Evolutionary conservation across 2,888 invertebrate genomes (phyloP).

Genomic region (Pollenia labialis): DNA sequence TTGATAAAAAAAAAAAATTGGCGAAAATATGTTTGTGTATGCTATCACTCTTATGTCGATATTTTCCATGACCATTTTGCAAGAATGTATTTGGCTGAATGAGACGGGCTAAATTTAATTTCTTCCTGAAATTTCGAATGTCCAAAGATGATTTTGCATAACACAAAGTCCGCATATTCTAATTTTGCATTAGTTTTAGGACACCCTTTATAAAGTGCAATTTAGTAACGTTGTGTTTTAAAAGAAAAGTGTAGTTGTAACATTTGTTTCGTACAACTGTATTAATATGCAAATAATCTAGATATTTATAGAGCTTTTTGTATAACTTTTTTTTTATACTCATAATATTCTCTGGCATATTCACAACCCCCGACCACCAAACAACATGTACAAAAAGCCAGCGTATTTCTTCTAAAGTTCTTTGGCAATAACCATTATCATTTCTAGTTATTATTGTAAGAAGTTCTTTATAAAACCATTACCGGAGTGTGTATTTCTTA

Average conservation of each 20-base stretch:
- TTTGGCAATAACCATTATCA: conserved; percentile 57
- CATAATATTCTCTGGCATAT: conserved; percentile 9
- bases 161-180: no score
- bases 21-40: no score
- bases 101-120: no score
- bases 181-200: background rate
- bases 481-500: background rate
- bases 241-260: conserved; percentile 24
- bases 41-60: no score
- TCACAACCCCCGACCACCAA: background rate
- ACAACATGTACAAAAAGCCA: background rate
- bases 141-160: no score
- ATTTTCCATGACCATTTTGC: no score
- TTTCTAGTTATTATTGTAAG: conserved; percentile 58
- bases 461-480: conserved; percentile 64
- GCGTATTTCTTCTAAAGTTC: background rate
- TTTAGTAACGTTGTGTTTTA: background rate
- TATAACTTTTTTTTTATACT: conserved; percentile 19
- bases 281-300: conserved; percentile 83
- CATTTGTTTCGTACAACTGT: conserved; percentile 68
- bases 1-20: no score
- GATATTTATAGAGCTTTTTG: conserved; percentile 79
- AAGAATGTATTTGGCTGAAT: no score
- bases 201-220: background rate
- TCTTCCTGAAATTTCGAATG: no score